These are phyloP conservation scores for Chymomyza fuscimana DNA, from an alignment of 2,888 invertebrate species.

Conservation along the genomic window DNA sequence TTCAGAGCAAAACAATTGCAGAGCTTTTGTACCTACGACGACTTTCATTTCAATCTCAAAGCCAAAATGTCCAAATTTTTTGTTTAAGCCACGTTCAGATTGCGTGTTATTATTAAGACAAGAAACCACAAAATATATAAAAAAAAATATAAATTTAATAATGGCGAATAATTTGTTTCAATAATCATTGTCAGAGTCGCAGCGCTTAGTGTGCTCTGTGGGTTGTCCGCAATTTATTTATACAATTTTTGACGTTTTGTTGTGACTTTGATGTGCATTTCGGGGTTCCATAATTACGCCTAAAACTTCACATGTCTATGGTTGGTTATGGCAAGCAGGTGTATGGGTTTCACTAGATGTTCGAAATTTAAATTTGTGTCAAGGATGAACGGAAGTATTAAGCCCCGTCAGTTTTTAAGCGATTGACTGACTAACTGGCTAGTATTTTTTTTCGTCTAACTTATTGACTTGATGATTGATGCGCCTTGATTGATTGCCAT, in stretches of 20 bases:
- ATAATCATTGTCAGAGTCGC: constrained; percentile 27
- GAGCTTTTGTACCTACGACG: too few species aligned
- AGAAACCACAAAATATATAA: neutral
- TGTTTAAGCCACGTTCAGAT: neutral
- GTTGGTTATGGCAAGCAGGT: constrained; percentile 2
- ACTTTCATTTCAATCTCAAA: constrained; percentile 9
- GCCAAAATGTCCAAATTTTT: neutral
- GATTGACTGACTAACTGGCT: constrained; percentile 36
- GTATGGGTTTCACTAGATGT: constrained; percentile 1
- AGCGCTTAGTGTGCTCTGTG: constrained; percentile 23
- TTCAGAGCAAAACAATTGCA: constrained; percentile 1
- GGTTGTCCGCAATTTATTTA: constrained; percentile 20
- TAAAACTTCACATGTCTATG: constrained; percentile 28
- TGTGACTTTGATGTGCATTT: constrained; percentile 41
- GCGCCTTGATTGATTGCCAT: constrained; percentile 39
- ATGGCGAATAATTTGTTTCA: constrained; percentile 47
- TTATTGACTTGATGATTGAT: constrained; percentile 44
- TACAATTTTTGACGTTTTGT: constrained; percentile 20
- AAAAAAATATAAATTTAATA: constrained; percentile 38
- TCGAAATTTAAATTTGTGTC: constrained; percentile 52
- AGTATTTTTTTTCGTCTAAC: too few species aligned
- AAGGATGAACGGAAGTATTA: constrained; percentile 60
- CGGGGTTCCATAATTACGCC: constrained; percentile 55
- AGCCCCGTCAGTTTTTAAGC: constrained; percentile 38
- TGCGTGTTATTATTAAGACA: constrained; percentile 5